Evolutionary conservation across 2,797 vertebrate genomes (phyloP).

Genomic region (Phylloscopus collybita): DNA sequence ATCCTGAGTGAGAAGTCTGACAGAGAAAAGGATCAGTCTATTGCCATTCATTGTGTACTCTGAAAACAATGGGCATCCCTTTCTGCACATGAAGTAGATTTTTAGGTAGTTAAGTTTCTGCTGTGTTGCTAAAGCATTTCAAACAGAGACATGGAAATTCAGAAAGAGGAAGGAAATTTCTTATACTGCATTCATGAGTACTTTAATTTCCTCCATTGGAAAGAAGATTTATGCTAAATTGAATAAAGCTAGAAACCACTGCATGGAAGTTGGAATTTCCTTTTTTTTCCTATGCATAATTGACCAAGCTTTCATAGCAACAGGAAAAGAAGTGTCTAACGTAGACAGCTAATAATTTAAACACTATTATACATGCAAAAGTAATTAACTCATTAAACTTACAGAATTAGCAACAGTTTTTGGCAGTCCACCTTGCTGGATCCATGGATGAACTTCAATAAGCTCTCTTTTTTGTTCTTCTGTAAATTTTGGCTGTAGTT

Average conservation of each 20-base stretch:
- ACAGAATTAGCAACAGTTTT: conserved; percentile 85
- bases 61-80: neutral
- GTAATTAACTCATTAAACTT: conserved; percentile 24
- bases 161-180: neutral
- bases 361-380: neutral
- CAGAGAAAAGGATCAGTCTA: neutral
- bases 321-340: neutral
- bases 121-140: neutral
- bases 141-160: neutral
- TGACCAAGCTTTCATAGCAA: neutral
- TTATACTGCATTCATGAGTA: neutral
- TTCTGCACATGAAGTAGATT: neutral
- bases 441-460: conserved; percentile 90
- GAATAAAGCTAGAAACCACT: neutral
- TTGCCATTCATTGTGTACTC: neutral
- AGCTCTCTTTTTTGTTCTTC: conserved; percentile 89
- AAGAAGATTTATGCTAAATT: neutral
- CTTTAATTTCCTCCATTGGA: neutral
- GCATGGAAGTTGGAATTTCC: neutral
- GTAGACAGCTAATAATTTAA: neutral
- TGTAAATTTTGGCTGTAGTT: conserved; percentile 88
- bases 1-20: neutral
- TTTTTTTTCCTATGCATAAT: neutral
- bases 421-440: conserved; percentile 87
- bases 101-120: neutral